Conservation (phyloP, 2,797 vertebrate species). For the Chromobotia macracanthus region DNA sequence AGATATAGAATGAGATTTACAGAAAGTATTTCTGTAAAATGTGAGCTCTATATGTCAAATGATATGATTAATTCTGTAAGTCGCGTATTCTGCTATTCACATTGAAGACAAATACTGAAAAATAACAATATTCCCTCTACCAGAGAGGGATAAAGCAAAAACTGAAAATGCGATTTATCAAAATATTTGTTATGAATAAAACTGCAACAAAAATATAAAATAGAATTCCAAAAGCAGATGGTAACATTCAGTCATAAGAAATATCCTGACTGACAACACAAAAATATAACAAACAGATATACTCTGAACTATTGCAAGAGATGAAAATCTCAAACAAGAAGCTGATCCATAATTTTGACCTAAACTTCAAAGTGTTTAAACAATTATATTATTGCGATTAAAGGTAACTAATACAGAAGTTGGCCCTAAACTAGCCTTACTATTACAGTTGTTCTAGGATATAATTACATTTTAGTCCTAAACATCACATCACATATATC, state of each 20-base stretch:
- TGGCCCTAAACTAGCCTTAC: neutral
- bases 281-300: conserved; percentile 17
- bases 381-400: neutral
- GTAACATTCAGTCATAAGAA: neutral
- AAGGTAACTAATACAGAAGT: neutral
- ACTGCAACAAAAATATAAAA: neutral
- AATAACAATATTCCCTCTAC: conserved; percentile 30
- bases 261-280: neutral
- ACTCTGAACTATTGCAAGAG: neutral
- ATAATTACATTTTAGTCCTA: neutral
- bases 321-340: neutral
- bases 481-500: conserved; percentile 4
- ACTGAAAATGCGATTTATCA: neutral
- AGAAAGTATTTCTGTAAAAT: conserved; percentile 2
- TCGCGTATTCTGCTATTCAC: neutral
- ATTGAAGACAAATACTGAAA: conserved; percentile 35
- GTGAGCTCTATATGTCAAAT: neutral
- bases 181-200: conserved; percentile 17
- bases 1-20: conserved; percentile 12
- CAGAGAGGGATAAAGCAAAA: conserved; percentile 34
- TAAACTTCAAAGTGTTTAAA: neutral
- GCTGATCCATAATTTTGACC: neutral
- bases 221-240: neutral
- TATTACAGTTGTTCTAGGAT: conserved; percentile 6
- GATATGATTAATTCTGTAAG: neutral